Evolutionary conservation across 2,113 vertebrate species (phyloP), one percentile per base, ranked within the genome.

Genomic region (Thunnus thynnus): DNA sequence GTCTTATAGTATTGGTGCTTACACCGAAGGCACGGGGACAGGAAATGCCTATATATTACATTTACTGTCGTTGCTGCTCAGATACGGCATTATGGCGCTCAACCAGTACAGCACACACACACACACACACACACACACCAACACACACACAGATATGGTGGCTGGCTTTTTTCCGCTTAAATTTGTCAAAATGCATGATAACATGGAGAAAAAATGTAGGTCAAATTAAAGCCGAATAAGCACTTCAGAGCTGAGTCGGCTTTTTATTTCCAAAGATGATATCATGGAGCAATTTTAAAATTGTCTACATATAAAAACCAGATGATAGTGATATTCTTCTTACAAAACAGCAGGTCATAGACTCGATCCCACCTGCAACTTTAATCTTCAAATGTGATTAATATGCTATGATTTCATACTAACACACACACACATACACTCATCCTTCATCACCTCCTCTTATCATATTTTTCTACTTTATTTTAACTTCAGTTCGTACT

Each of bases 181-280:
- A 65, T 76, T 3, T 30, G n/a, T 80, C 48, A 44, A 27, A 27
- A 47, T 41, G 51, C 32, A 48, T 5, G n/a, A 60, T 11, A 30
- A 9, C 48, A 14, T 4, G 56, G 5, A 9, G 14, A 36, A 36
- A 36, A 66, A 41, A 86, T 84, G 36, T 82, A 77, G 81, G 84
- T 90, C 78, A 90, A 3, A 63, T 41, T 44, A 73, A 88, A 85
- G 76, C 62, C 64, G 69, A 80, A 60, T 54, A 5, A 79, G 61
- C 57, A 2, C 2, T 5, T 20, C 5, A 2, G 9, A 60, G 22
- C 50, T 4, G 13, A 11, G 0, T 17, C 13, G 20, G 3, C 32
- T 20, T 17, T 50, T 36, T 30, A 30, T 30, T 30, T 30, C 27
- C 27, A 3, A 30, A 30, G 27, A 30, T 30, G 27, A 30, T 30